Evolutionary conservation across 2,797 vertebrate species (phyloP).

Genomic region (Phrynocephalus forsythii): DNA sequence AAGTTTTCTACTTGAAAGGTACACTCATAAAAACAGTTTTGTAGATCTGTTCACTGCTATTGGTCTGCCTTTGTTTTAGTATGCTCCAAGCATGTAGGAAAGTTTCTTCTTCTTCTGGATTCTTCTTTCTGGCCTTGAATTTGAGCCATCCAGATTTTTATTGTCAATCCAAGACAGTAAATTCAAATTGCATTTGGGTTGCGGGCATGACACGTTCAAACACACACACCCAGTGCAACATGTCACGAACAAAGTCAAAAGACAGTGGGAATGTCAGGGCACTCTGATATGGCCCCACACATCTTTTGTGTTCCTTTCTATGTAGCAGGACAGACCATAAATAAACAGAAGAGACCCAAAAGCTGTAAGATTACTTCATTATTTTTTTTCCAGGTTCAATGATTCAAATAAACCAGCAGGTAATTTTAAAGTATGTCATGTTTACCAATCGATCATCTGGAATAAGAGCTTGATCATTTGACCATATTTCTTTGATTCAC

Average conservation of each 20-base stretch:
- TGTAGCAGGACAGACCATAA: not conserved
- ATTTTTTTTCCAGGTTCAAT: slow-evolving; percentile 13
- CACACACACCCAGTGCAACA: too few species aligned
- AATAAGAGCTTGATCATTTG: not conserved
- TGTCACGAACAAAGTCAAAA: too few species aligned
- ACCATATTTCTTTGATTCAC: slow-evolving; percentile 1
- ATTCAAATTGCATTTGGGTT: not conserved
- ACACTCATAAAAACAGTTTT: too few species aligned
- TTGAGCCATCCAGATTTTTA: not conserved
- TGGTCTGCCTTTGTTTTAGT: too few species aligned
- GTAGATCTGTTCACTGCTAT: too few species aligned
- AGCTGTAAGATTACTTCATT: not conserved
- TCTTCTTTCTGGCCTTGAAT: not conserved
- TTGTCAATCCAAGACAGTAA: not conserved
- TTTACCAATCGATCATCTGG: not conserved
- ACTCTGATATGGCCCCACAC: too few species aligned
- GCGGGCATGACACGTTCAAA: not conserved
- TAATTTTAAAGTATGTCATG: not conserved
- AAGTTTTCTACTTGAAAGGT: too few species aligned
- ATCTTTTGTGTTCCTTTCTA: not conserved
- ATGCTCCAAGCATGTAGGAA: too few species aligned
- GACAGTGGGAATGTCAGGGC: too few species aligned
- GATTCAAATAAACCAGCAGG: slow-evolving; percentile 1
- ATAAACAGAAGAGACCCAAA: fast-evolving
- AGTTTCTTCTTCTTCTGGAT: not conserved